Percentiles rank a stretch among this genome's conserved stretches.
These are phyloP conservation scores for Acrocyrtus sp. DNA, from an alignment of 2,888 invertebrate genomes.

Conservation along the genomic window DNA sequence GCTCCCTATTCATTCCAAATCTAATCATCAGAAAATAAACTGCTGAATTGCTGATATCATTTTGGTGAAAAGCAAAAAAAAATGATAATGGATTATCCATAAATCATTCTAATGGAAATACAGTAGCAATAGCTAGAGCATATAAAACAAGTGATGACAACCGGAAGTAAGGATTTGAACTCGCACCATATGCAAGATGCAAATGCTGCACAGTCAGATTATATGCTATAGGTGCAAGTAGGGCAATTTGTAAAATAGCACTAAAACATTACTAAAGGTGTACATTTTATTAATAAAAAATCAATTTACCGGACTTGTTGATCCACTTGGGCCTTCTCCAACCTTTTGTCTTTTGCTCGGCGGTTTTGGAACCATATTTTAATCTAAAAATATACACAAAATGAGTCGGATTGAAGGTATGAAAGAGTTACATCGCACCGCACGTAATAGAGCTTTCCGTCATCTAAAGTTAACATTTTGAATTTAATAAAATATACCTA, in stretches of 20 bases:
- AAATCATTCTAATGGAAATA: background rate
- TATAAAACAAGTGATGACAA: conserved; percentile 19
- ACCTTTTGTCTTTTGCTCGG: conserved; percentile 94
- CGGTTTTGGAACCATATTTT: conserved; percentile 96
- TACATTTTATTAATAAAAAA: no score
- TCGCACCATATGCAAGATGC: no score
- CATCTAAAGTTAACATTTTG: background rate
- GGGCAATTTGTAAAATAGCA: no score
- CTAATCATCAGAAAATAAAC: no score
- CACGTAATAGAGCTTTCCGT: background rate
- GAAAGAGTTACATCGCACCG: background rate
- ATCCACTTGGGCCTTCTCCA: conserved; percentile 94
- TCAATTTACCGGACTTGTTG: conserved; percentile 85
- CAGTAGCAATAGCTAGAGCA: background rate
- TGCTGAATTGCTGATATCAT: conserved; percentile 5
- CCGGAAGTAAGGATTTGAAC: conserved; percentile 15
- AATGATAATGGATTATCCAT: conserved; percentile 1
- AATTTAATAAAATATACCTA: no score
- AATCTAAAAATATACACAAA: conserved; percentile 70
- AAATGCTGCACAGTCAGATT: no score
- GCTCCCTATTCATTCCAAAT: no score
- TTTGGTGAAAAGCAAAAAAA: background rate
- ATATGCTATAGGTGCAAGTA: no score
- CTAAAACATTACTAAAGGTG: no score
- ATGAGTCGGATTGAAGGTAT: background rate